These are phyloP conservation scores for Agrochola litura DNA, from an alignment of 2,888 invertebrate genomes.

Conservation along the genomic window DNA sequence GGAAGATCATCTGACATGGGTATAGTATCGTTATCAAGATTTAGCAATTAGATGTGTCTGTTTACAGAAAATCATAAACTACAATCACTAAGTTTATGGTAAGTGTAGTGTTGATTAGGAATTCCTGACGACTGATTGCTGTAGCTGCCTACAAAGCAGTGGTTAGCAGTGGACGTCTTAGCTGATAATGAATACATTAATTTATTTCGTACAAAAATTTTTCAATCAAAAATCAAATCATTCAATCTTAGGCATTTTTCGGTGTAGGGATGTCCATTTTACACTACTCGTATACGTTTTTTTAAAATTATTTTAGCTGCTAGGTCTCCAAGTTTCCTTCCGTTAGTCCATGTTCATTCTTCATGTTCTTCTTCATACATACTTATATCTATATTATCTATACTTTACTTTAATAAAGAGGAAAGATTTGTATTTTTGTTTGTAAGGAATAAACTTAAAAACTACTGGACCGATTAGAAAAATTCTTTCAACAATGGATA, in stretches of 20 bases:
- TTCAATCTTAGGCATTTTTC: not conserved
- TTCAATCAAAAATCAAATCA: no score
- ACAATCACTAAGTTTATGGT: not conserved
- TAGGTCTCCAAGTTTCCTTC: not conserved
- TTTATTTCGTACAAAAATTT: no score
- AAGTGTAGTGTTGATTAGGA: not conserved
- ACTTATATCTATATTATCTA: no score
- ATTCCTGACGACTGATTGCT: not conserved
- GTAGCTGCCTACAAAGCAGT: not conserved
- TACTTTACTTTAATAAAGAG: no score
- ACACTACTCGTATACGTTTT: not conserved
- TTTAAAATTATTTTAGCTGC: not conserved
- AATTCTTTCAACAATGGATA: no score
- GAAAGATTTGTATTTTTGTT: no score
- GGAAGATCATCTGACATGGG: not conserved
- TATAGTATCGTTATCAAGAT: not conserved
- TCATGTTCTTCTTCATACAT: not conserved
- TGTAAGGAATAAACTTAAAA: no score
- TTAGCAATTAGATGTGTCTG: no score
- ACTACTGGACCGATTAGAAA: no score
- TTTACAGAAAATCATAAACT: not conserved
- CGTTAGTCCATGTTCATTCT: not conserved
- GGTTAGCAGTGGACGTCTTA: not conserved
- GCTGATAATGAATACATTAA: not conserved
- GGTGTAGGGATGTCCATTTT: not conserved